Base-by-base conservation (phyloP, 2,888 invertebrate species). In the Periphyllus acericola region DNA sequence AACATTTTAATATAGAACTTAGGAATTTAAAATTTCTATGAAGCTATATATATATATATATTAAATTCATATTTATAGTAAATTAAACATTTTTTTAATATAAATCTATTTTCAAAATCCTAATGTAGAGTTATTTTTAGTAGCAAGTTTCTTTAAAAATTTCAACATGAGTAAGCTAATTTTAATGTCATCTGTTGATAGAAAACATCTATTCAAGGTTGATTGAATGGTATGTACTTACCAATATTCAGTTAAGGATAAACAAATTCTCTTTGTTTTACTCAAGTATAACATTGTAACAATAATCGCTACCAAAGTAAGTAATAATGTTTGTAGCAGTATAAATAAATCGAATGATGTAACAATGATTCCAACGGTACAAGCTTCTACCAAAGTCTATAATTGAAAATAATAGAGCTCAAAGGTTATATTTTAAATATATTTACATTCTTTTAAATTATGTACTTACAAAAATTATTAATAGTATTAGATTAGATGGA, bases 381-480 rank as follows among this genome's bases (percentile, higher is more conserved):
- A 87, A 46, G 87, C 80, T 74, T 87, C 87, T 60, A 81, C 32
- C 6, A 74, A 25, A 21, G 87, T 87, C 87, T 87, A 46, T 3
- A 72, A 66, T 55, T 36, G 32, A 74, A 19, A 60, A 74, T 25
- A 40, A 66, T 40, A 25, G 8, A 72, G 34, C 32, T 83, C 3
- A 14, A 84, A 32, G 52, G 60, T 76, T 68, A 83, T 1, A 36
- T 2, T 72, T 52, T 36, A 19, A 60, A 11, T 60, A 3, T 14
- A 74, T n/a, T 1, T 52, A 19, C 68, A 68, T 29, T 52, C 52
- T 29, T 60, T 34, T 21, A 32, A 25, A 4, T 55, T 72, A 40
- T 32, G 29, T 81, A 87, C 87, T 87, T 46, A 87, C 87, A 72
- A 87, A 87, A 75, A 87, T 46, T 19, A 81, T 81, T 74, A 87